Conservation (phyloP, 2,888 invertebrate species). For the Drosophila infuscata region DNA sequence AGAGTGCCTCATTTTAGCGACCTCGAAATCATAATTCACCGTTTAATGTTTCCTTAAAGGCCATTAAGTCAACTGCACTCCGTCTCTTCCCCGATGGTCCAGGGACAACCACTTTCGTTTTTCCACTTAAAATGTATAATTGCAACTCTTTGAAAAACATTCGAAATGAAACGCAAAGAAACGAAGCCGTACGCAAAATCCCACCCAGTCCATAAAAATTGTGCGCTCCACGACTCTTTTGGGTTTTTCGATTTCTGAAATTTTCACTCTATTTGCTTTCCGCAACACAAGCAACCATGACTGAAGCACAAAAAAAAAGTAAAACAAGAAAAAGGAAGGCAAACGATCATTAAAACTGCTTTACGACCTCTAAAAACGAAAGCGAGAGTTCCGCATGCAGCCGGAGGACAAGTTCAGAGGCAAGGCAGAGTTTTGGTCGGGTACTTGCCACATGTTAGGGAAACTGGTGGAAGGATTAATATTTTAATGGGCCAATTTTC, state of each 20-base stretch:
- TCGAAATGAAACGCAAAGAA: constrained; percentile 24
- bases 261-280: constrained; percentile 72
- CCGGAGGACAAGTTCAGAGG: constrained; percentile 14
- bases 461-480: constrained; percentile 71
- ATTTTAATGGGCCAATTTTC: constrained; percentile 67
- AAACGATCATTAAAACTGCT: constrained; percentile 66
- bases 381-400: constrained; percentile 64
- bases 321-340: constrained; percentile 17
- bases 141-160: constrained; percentile 70
- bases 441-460: constrained; percentile 2
- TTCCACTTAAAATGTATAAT: constrained; percentile 75
- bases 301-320: not conserved
- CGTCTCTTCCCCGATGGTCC: constrained; percentile 16
- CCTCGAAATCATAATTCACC: constrained; percentile 72
- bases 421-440: not conserved
- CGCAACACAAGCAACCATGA: constrained; percentile 29
- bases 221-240: constrained; percentile 21
- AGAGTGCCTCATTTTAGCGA: constrained; percentile 45
- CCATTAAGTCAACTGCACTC: constrained; percentile 60
- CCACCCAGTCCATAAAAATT: constrained; percentile 30
- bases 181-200: constrained; percentile 13
- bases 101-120: constrained; percentile 64
- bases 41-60: constrained; percentile 66
- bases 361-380: constrained; percentile 75
- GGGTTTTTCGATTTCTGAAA: constrained; percentile 51